A percentile compares a stretch with the other conserved stretches of the same genome.
These are phyloP conservation scores for Helobdella robusta DNA, from an alignment of 2,888 invertebrate genomes.

Conservation along the genomic window DNA sequence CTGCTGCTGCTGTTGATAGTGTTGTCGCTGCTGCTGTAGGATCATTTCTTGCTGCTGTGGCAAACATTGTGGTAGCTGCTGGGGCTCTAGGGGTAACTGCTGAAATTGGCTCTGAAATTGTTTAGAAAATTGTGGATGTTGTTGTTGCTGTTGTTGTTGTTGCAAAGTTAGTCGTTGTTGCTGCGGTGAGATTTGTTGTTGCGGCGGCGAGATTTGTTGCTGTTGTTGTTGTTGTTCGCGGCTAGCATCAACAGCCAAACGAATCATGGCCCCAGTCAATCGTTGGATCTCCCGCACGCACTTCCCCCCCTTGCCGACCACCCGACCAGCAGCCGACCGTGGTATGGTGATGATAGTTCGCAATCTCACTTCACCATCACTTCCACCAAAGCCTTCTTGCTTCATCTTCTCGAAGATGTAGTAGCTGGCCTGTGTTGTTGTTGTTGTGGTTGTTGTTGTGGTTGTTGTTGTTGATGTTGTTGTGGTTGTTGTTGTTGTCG, in stretches of 20 bases:
- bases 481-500: no score
- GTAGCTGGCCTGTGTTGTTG: slow-evolving; percentile 83
- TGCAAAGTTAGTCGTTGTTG: background rate
- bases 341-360: slow-evolving; percentile 86
- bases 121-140: slow-evolving; percentile 27
- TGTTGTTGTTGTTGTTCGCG: slow-evolving; percentile 8
- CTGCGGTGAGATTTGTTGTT: background rate
- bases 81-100: background rate
- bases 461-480: no score
- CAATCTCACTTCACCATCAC: slow-evolving; percentile 67
- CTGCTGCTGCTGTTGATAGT: slow-evolving; percentile 5
- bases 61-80: background rate
- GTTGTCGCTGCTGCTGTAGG: slow-evolving; percentile 13
- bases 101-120: no score
- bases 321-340: slow-evolving; percentile 79
- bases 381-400: slow-evolving; percentile 54
- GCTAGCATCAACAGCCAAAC: slow-evolving; percentile 43
- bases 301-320: slow-evolving; percentile 71
- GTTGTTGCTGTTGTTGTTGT: background rate
- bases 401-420: slow-evolving; percentile 95
- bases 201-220: background rate
- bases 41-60: slow-evolving; percentile 1
- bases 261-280: slow-evolving; percentile 71
- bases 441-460: no score
- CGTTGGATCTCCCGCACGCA: slow-evolving; percentile 71